These are phyloP conservation scores for Arenaria interpres DNA, from an alignment of 2,113 vertebrate genomes.

Conservation along the genomic window DNA sequence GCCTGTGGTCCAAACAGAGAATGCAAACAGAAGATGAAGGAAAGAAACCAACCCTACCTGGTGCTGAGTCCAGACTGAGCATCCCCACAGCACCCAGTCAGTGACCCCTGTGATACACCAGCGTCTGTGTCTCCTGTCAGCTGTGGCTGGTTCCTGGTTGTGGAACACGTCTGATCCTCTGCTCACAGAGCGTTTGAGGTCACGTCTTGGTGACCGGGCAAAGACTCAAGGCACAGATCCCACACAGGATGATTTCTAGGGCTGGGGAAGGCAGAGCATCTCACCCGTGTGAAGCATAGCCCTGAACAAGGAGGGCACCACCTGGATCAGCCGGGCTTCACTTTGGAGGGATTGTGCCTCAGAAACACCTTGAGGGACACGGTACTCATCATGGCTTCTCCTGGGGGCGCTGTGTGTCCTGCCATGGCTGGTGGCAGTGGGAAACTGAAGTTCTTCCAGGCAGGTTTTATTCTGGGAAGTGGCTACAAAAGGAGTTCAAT, in stretches of 20 bases:
- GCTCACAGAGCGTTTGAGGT: not conserved
- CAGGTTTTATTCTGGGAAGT: not conserved
- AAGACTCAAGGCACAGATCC: not conserved
- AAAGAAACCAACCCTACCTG: not conserved
- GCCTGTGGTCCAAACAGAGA: not conserved
- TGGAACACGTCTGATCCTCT: not conserved
- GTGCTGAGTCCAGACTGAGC: not conserved
- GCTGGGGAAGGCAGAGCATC: too few species aligned
- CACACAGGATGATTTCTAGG: not conserved
- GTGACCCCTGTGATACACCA: rapidly evolving
- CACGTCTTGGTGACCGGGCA: too few species aligned
- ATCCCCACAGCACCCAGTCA: not conserved
- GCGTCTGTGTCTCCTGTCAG: rapidly evolving
- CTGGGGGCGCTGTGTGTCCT: rapidly evolving
- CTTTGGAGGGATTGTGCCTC: not conserved
- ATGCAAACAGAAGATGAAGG: too few species aligned
- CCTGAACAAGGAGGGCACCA: not conserved
- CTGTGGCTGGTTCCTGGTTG: not conserved
- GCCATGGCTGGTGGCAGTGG: not conserved
- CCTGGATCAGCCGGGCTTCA: not conserved
- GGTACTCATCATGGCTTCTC: not conserved
- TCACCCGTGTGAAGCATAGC: not conserved
- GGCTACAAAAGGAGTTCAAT: not conserved
- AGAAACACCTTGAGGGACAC: too few species aligned
- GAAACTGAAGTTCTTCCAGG: not conserved